These are phyloP conservation scores for Ametastegia equiseti DNA, from an alignment of 2,888 invertebrate genomes.

Conservation along the genomic window DNA sequence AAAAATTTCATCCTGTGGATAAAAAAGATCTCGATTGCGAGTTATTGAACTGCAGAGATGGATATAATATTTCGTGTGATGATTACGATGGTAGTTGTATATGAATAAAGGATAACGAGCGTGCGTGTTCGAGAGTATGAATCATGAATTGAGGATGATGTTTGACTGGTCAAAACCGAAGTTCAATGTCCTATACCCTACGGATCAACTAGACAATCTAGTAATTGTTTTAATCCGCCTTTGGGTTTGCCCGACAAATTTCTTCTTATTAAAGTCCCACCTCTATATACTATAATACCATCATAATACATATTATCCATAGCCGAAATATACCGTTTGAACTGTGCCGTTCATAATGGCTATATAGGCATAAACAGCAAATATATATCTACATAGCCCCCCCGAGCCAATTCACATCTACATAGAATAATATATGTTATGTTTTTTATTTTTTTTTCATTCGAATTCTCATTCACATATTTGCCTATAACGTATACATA, in stretches of 20 bases:
- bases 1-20: too few relatives aligned
- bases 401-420: slow-evolving; percentile 11
- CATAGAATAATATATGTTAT: slow-evolving; percentile 6
- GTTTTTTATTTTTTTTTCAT: not conserved
- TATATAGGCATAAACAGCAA: too few relatives aligned
- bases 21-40: too few relatives aligned
- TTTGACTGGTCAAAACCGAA: not conserved
- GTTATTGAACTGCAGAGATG: too few relatives aligned
- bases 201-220: slow-evolving; percentile 9
- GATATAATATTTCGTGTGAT: too few relatives aligned
- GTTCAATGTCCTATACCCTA: not conserved
- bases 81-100: too few relatives aligned
- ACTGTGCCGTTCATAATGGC: not conserved
- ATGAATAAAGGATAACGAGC: too few relatives aligned
- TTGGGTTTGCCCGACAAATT: not conserved
- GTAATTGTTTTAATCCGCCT: slow-evolving; percentile 33
- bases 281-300: not conserved
- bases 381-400: too few relatives aligned
- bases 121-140: too few relatives aligned
- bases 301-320: not conserved
- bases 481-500: not conserved
- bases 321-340: slow-evolving; percentile 23
- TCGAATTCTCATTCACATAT: not conserved
- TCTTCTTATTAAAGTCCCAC: not conserved
- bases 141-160: not conserved